A percentile compares a stretch with the other conserved stretches of the same genome.
phyloP scores from a whole-genome alignment of 2,113 vertebrate genomes.

The Cyprinodon tularosa region DNA sequence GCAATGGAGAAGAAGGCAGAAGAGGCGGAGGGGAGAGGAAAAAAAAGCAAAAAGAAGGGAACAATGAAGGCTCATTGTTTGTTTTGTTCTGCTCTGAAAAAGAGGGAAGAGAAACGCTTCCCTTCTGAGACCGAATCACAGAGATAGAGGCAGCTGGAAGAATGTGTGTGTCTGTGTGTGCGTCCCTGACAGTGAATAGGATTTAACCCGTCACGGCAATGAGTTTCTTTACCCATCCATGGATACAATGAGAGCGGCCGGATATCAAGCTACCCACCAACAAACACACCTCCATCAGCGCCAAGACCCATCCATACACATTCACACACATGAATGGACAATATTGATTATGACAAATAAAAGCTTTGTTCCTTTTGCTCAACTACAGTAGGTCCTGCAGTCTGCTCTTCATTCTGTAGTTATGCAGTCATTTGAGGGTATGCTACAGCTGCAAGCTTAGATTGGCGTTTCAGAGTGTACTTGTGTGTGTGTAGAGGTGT shows the following conservation, averaged over 20 bases:
- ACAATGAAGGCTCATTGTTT: conserved; percentile 79
- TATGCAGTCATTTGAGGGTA: conserved; percentile 42
- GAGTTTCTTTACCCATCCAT: conserved; percentile 79
- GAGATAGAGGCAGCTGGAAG: conserved; percentile 74
- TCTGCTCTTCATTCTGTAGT: conserved; percentile 20
- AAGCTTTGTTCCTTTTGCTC: conserved; percentile 45
- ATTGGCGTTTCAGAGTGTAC: conserved; percentile 48
- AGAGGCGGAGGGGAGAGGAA: conserved; percentile 63
- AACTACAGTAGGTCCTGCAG: conserved; percentile 35
- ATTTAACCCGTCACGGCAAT: conserved; percentile 80
- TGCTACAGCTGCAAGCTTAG: conserved; percentile 17
- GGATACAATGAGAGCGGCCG: conserved; percentile 76
- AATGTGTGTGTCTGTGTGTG: conserved; percentile 11
- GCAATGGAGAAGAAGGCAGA: conserved; percentile 30
- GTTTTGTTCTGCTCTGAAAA: conserved; percentile 81
- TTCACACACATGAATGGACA: conserved; percentile 44
- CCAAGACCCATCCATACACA: conserved; percentile 23
- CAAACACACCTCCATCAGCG: conserved; percentile 41
- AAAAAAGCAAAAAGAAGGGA: conserved; percentile 66
- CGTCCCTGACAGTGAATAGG: conserved; percentile 72
- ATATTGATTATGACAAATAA: conserved; percentile 62
- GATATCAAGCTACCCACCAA: conserved; percentile 72
- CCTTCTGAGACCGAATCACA: conserved; percentile 75
- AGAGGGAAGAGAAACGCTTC: conserved; percentile 76
- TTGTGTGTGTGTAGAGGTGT: conserved; percentile 53